Evolutionary conservation across 2,113 vertebrate species (phyloP).

Genomic region (Thalassarche chlororhynchos): DNA sequence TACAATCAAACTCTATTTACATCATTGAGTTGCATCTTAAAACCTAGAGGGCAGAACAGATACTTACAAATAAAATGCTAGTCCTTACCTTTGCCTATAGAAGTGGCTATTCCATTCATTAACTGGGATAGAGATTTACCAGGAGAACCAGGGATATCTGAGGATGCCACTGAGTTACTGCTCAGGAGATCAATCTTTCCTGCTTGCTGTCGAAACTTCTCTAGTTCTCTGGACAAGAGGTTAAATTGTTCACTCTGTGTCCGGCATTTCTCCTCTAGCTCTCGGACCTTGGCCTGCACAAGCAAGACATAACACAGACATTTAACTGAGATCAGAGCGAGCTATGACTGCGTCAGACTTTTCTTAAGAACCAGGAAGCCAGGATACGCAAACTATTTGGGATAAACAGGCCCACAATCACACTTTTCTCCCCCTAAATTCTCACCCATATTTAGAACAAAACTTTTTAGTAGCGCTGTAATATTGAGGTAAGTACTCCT

Average conservation of each 20-base stretch:
- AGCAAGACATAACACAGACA: neutral
- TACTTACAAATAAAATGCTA: neutral
- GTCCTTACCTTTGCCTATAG: conserved; percentile 86
- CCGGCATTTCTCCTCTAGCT: conserved; percentile 97
- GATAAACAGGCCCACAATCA: neutral
- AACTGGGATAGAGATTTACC: conserved; percentile 85
- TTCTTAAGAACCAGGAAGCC: neutral
- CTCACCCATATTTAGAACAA: fast-evolving
- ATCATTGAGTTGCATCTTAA: neutral
- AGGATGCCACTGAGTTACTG: conserved; percentile 66
- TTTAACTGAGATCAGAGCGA: neutral
- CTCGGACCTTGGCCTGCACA: conserved; percentile 90
- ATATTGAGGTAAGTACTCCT: neutral
- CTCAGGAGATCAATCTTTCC: conserved; percentile 89
- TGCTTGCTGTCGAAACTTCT: conserved; percentile 90
- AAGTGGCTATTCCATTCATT: conserved; percentile 89
- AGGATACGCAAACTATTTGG: neutral
- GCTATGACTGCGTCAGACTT: neutral
- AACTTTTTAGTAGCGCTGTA: neutral
- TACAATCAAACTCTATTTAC: neutral
- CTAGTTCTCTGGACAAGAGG: conserved; percentile 92
- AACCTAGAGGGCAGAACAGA: neutral
- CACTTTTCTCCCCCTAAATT: neutral
- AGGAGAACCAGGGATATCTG: conserved; percentile 76
- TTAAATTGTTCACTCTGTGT: conserved; percentile 95